Base-by-base conservation (phyloP, 2,888 invertebrate species). In the Polyommatus iphigenia region DNA sequence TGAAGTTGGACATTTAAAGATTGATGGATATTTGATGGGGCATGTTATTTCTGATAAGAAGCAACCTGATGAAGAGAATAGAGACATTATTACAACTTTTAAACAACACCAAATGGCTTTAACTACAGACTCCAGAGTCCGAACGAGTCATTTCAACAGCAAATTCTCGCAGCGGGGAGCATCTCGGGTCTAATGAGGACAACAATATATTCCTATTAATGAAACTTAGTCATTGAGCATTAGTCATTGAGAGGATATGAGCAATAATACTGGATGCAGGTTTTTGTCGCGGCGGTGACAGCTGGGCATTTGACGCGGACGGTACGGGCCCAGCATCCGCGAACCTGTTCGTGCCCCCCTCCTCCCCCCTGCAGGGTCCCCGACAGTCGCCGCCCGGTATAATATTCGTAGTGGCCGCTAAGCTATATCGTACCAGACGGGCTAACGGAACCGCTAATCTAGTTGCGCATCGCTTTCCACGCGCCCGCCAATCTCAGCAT, bases 381-480 rank as follows among this genome's bases (percentile, higher is more conserved):
- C 62, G 24, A n/a, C 62, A 29, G 29, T 80, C 82, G 80, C 78
- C 81, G 81, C 72, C 79, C 81, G 78, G 82, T 82, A 82, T 81
- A 79, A 81, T 81, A 80, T 81, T 82, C 83, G 82, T 82, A 88
- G 90, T 83, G 87, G 87, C 87, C 87, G 88, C 90, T 90, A 88
- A 90, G 87, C 87, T 85, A 86, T 87, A 91, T 91, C 90, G 90
- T 91, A 87, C 87, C 90, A 91, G 91, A 90, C 92, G 83, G 87
- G 83, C 86, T 93, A 93, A 93, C 93, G 93, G 93, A 86, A 92
- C 85, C 87, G 84, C 81, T 89, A 91, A 91, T 91, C 92, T 89
- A 87, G 87, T 86, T 88, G 87, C 88, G 85, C 87, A 91, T 91
- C 90, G 86, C 86, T 87, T 89, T 88, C 87, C 86, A 85, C 87